phyloP scores from a whole-genome alignment of 2,888 invertebrate genomes.

The Campopleginae sp. region DNA sequence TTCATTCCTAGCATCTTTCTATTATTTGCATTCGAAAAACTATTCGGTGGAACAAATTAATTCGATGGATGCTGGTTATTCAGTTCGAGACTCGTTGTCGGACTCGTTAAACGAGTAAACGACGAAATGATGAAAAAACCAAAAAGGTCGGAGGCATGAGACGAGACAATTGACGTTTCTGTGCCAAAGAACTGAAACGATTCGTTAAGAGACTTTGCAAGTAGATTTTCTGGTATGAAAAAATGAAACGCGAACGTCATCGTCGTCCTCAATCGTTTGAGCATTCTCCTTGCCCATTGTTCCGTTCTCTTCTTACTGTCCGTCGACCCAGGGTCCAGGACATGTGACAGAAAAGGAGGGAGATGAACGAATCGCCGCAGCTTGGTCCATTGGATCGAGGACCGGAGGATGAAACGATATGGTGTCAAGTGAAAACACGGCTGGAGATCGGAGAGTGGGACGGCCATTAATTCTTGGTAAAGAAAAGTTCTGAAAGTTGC shows the following conservation, averaged over 20 bases:
- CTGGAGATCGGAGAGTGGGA: constrained; percentile 37
- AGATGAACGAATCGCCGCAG: neutral
- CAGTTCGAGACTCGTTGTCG: neutral
- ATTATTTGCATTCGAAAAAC: neutral
- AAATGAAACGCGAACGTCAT: neutral
- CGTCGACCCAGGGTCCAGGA: neutral
- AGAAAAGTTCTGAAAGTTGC: constrained; percentile 44
- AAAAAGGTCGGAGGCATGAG: neutral
- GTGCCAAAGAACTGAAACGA: neutral
- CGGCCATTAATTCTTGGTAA: constrained; percentile 54
- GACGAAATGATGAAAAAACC: neutral
- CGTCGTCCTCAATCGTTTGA: neutral
- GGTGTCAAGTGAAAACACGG: neutral
- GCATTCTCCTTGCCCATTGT: neutral
- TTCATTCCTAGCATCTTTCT: neutral
- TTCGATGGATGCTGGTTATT: neutral
- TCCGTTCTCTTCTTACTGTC: neutral
- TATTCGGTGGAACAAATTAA: neutral
- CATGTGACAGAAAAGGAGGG: neutral
- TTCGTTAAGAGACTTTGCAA: neutral
- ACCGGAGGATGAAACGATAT: constrained; percentile 26
- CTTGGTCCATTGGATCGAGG: neutral
- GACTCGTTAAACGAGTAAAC: neutral
- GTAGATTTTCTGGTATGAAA: neutral
- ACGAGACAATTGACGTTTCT: neutral